A percentile compares a stretch with the other conserved stretches of the same genome.
phyloP scores from a whole-genome alignment of 2,797 vertebrate genomes.

The Stomatorhinus walkeri region DNA sequence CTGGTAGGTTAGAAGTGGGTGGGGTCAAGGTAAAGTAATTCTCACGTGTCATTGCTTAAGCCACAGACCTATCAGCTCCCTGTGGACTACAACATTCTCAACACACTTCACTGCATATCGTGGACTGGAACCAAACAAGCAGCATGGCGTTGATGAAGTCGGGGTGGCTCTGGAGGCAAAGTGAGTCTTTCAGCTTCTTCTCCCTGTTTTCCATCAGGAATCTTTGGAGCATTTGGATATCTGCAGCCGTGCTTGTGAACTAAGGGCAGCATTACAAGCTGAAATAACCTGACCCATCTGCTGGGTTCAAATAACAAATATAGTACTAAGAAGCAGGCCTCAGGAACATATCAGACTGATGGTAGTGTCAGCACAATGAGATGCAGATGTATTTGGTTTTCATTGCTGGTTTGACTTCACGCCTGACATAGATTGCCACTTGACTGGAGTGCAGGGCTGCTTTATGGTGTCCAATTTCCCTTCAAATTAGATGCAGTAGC shows the following conservation, averaged over 20 bases:
- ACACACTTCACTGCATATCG: not conserved
- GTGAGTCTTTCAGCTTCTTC: conserved; percentile 47
- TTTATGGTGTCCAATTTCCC: not conserved
- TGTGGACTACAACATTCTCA: not conserved
- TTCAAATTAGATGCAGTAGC: not conserved
- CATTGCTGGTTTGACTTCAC: not conserved
- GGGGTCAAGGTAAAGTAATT: conserved; percentile 30
- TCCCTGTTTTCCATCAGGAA: not conserved
- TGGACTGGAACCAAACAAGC: not conserved
- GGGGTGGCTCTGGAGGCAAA: conserved; percentile 69
- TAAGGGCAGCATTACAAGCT: conserved; percentile 9
- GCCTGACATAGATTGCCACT: not conserved
- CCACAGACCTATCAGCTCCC: not conserved
- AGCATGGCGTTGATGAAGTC: conserved; percentile 63
- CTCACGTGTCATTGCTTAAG: not conserved
- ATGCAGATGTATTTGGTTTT: not conserved
- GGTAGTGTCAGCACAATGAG: not conserved
- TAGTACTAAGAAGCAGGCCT: not conserved
- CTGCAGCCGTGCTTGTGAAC: not conserved
- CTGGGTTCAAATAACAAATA: conserved; percentile 1
- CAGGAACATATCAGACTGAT: not conserved
- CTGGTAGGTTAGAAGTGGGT: not conserved
- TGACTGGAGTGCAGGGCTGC: not conserved
- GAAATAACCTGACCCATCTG: not conserved
- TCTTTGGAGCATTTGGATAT: not conserved